Base-by-base conservation (phyloP, 2,797 vertebrate genomes). In the Parauchenoglanis punctatus region DNA sequence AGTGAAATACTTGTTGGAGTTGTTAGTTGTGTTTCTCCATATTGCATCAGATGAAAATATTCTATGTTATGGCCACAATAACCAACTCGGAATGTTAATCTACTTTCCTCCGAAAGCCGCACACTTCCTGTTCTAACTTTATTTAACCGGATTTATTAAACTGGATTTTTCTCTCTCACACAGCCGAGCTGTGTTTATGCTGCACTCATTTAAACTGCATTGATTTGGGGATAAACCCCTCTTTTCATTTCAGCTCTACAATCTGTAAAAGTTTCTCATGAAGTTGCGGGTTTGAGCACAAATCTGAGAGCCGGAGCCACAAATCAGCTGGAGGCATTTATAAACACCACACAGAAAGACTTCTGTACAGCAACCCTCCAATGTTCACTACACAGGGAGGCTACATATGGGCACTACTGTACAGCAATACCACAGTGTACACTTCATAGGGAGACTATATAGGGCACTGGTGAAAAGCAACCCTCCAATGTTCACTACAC, bases 1-100 rank as follows among this genome's bases (percentile, higher is more conserved):
- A 94, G 94, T 88, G 93, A 96, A 84, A 84, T 70, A 84, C 82
- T 84, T 84, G 67, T 84, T 68, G 63, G 65, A 83, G 65, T 25
- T 83, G 82, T 83, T 31, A 56, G 82, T 40, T 72, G 52, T 70
- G 82, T 84, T 84, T 84, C 82, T 72, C 49, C 52, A 40, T 72
- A 84, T 84, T 84, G 82, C 82, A 84, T 84, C 82, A 84, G 65
- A 84, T 84, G 82, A 72, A 72, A 84, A 84, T 56, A 54, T 84
- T 56, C 65, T 72, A 72, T 7, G 82, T 84, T 84, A 54, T 56
- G 49, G 67, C 82, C 82, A 84, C 82, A 84, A 84, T 84, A 73
- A 72, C 65, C 82, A 25, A 56, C 82, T 84, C 82, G 13, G 82
- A 88, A 87, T 85, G 77, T 86, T 86, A 86, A 81, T 88, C 67